These are phyloP conservation scores for Dryomyza anilis DNA, from an alignment of 2,888 invertebrate species.

Conservation along the genomic window DNA sequence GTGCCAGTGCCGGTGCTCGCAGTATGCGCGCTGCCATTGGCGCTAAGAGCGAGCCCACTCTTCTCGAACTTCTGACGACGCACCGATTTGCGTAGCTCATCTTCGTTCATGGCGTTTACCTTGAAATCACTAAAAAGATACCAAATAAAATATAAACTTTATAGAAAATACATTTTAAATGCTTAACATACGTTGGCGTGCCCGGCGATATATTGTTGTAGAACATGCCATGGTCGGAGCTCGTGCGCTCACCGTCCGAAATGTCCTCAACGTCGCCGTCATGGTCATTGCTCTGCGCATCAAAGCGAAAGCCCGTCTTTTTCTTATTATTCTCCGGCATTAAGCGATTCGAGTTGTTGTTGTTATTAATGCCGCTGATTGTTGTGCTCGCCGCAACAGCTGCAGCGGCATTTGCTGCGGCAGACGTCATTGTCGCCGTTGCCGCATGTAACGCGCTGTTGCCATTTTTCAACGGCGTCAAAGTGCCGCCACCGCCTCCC, in stretches of 20 bases:
- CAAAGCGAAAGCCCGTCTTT: conserved; percentile 62
- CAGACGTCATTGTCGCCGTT: conserved; percentile 33
- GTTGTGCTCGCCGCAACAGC: conserved; percentile 26
- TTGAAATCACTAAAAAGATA: conserved; percentile 73
- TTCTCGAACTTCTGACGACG: conserved; percentile 71
- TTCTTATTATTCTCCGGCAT: conserved; percentile 57
- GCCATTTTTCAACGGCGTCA: no score
- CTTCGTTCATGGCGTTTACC: conserved; percentile 86
- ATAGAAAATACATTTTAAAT: background rate
- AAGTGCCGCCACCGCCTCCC: conserved; percentile 50
- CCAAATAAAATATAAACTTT: conserved; percentile 1
- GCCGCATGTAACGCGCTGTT: no score
- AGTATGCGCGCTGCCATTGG: conserved; percentile 61
- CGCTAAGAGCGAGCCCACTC: conserved; percentile 59
- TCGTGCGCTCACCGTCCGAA: conserved; percentile 79
- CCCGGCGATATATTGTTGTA: conserved; percentile 66
- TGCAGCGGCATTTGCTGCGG: conserved; percentile 19
- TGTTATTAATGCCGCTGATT: no score
- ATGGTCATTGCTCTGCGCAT: conserved; percentile 74
- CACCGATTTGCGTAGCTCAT: conserved; percentile 78
- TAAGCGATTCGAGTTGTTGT: conserved; percentile 34
- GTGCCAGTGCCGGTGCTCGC: conserved; percentile 66
- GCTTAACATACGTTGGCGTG: conserved; percentile 58
- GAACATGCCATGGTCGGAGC: conserved; percentile 76
- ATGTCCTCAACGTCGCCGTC: conserved; percentile 87